Evolutionary conservation across 2,797 vertebrate genomes (phyloP).

Genomic region (Intellagama lesueurii): DNA sequence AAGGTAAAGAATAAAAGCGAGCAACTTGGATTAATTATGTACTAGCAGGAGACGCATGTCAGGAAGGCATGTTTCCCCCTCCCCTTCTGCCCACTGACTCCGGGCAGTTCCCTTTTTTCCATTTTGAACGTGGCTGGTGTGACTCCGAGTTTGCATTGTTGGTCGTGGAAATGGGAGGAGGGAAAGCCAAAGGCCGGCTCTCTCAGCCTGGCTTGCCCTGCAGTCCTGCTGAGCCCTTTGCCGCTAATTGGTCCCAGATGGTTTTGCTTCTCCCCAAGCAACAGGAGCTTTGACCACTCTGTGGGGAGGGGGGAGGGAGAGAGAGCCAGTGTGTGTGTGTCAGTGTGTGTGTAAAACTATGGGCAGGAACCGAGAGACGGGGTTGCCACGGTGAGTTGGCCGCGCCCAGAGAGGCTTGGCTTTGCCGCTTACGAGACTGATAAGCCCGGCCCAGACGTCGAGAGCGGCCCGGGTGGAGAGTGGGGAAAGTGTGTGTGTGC

Average conservation of each 20-base stretch:
- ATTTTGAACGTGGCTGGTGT: neutral
- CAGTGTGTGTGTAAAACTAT: no score
- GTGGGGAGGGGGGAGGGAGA: no score
- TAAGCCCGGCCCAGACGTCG: neutral
- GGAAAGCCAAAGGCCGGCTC: constrained; percentile 15
- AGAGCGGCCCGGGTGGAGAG: neutral
- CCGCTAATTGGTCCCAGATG: constrained; percentile 71
- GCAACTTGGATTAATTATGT: neutral
- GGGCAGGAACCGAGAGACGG: neutral
- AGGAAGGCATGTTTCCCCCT: neutral
- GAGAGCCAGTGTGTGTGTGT: no score
- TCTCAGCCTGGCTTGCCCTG: constrained; percentile 35
- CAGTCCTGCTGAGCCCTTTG: constrained; percentile 47
- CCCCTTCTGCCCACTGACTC: neutral
- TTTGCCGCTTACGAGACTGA: neutral
- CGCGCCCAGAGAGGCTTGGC: constrained; percentile 15
- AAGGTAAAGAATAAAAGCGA: neutral
- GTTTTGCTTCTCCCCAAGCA: constrained; percentile 48
- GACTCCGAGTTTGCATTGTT: constrained; percentile 6
- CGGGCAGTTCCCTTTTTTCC: neutral
- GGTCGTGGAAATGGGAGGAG: neutral
- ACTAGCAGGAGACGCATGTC: neutral
- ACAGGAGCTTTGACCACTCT: constrained; percentile 15
- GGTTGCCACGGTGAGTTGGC: constrained; percentile 5
- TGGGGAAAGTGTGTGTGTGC: no score